These are phyloP conservation scores for Diplodus sargus DNA, from an alignment of 2,797 vertebrate species.

Conservation along the genomic window DNA sequence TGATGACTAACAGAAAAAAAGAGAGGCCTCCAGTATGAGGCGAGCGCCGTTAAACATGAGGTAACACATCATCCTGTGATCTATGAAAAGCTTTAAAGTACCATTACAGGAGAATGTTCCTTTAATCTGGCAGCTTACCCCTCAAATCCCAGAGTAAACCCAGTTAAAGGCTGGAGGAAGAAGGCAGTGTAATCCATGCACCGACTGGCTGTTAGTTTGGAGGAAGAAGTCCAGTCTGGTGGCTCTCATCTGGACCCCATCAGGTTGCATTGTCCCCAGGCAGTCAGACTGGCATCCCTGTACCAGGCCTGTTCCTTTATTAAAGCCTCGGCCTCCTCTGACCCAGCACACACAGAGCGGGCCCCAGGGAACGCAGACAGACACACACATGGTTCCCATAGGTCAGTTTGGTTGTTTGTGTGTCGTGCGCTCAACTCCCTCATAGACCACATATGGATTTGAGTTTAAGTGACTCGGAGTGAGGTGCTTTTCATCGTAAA, in stretches of 20 bases:
- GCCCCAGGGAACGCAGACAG: conserved; percentile 72
- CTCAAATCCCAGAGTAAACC: conserved; percentile 57
- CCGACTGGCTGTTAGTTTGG: conserved; percentile 51
- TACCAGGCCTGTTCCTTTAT: conserved; percentile 79
- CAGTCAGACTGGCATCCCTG: conserved; percentile 79
- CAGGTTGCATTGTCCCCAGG: conserved; percentile 75
- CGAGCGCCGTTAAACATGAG: conserved; percentile 28
- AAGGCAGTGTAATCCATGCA: conserved; percentile 23
- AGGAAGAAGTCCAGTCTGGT: conserved; percentile 69
- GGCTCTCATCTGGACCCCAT: conserved; percentile 84
- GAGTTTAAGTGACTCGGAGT: conserved; percentile 58
- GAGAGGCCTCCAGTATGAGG: conserved; percentile 13
- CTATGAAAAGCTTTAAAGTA: conserved; percentile 44
- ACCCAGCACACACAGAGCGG: conserved; percentile 70
- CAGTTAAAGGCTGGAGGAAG: conserved; percentile 28
- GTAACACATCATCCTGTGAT: conserved; percentile 52
- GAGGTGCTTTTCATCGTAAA: conserved; percentile 69
- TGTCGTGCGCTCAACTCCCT: conserved; percentile 74
- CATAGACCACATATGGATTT: conserved; percentile 77
- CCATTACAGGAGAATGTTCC: conserved; percentile 49
- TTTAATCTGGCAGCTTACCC: conserved; percentile 53
- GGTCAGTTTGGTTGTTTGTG: conserved; percentile 79
- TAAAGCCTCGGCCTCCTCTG: conserved; percentile 80
- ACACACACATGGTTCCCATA: conserved; percentile 81
- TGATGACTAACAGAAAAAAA: conserved; percentile 75